A percentile compares a stretch with the other conserved stretches of the same genome.
Evolutionary conservation across 2,797 vertebrate genomes (phyloP).

Genomic region (Epinephelus malabaricus): DNA sequence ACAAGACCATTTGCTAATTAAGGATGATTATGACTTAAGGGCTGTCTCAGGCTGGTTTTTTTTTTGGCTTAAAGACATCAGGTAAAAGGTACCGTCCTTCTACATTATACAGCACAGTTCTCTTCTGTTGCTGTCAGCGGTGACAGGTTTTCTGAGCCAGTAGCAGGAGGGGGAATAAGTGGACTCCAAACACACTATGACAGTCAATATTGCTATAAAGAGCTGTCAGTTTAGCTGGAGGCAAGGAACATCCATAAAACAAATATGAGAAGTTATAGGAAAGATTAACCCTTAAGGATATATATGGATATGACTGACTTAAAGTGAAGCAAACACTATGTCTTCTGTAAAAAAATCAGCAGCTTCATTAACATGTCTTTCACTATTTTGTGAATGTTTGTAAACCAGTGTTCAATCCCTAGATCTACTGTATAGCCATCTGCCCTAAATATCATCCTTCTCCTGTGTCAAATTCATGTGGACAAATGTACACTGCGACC

Average conservation of each 20-base stretch:
- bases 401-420: not conserved
- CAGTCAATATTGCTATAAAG: constrained; percentile 30
- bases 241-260: constrained; percentile 16
- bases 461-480: not conserved
- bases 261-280: constrained; percentile 15
- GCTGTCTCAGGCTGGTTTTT: not conserved
- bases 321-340: not conserved
- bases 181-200: not conserved
- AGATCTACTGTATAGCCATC: not conserved
- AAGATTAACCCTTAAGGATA: constrained; percentile 1
- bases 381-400: not conserved
- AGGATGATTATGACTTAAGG: not conserved
- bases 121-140: not conserved
- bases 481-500: not conserved
- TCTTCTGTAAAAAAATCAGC: not conserved
- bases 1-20: not conserved
- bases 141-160: constrained; percentile 22
- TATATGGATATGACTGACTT: not conserved
- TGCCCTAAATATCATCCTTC: not conserved
- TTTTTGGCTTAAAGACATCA: not conserved
- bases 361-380: not conserved
- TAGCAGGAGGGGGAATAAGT: not conserved
- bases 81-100: not conserved
- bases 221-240: constrained; percentile 20
- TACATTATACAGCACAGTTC: not conserved